Evolutionary conservation across 2,888 invertebrate genomes (phyloP).

Genomic region (Hartigia nigra): DNA sequence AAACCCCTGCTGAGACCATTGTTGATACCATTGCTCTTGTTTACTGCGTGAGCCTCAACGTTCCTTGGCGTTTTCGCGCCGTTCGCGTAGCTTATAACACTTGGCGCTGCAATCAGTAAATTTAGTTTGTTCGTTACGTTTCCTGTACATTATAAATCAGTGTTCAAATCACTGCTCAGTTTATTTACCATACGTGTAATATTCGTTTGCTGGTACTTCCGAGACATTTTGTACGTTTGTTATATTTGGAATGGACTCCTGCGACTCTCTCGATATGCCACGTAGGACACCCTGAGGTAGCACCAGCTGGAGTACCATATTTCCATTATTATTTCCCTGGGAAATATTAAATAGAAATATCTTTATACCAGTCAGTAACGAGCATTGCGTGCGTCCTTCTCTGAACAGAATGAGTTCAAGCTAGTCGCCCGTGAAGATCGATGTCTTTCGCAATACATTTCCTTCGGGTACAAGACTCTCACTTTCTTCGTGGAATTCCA

Average conservation of each 20-base stretch:
- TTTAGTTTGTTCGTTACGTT: background rate
- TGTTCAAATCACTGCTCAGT: background rate
- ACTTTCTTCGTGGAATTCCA: background rate
- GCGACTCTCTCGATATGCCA: conserved; percentile 7
- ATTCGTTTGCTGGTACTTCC: conserved; percentile 16
- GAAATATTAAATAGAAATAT: background rate
- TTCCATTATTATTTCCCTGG: conserved; percentile 48
- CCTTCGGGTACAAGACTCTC: background rate
- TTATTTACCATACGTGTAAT: conserved; percentile 18
- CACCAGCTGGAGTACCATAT: conserved; percentile 63
- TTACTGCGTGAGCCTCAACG: conserved; percentile 8
- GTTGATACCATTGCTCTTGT: conserved; percentile 3
- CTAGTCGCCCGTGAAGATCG: background rate
- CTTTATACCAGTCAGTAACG: background rate
- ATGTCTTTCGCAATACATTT: background rate
- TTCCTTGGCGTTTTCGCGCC: background rate
- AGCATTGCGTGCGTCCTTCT: background rate
- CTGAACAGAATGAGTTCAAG: background rate
- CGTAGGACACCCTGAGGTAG: conserved; percentile 47
- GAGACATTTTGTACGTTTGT: conserved; percentile 5
- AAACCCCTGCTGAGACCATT: conserved; percentile 11
- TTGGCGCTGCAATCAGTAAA: conserved; percentile 10
- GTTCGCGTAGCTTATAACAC: conserved; percentile 17
- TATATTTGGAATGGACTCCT: conserved; percentile 11
- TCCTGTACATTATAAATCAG: background rate